A percentile compares a stretch with the other conserved stretches of the same genome.
Evolutionary conservation across 2,797 vertebrate species (phyloP).

Genomic region (Bradypodion ventrale): DNA sequence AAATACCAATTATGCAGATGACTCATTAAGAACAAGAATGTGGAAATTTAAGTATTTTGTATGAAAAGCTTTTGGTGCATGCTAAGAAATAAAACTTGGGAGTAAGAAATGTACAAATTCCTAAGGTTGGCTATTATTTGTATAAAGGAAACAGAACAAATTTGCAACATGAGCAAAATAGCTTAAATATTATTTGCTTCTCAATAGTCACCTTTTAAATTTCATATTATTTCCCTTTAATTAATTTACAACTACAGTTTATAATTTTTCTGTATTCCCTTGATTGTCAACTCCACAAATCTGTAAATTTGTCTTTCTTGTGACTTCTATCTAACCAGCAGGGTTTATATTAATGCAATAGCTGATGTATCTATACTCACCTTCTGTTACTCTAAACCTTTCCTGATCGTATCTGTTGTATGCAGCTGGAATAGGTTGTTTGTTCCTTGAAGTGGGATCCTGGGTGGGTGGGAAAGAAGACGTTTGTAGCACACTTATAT

Average conservation of each 20-base stretch:
- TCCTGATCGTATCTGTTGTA: slow-evolving; percentile 99
- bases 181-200: not conserved
- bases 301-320: not conserved
- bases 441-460: slow-evolving; percentile 93
- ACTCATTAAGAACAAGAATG: not conserved
- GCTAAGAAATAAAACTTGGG: not conserved
- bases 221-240: not conserved
- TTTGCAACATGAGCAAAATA: not conserved
- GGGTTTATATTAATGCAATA: not conserved
- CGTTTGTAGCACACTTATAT: not conserved
- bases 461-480: slow-evolving; percentile 56
- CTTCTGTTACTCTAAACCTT: slow-evolving; percentile 98
- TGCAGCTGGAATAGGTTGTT: slow-evolving; percentile 93
- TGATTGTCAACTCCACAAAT: not conserved
- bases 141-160: not conserved
- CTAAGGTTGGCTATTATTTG: not conserved
- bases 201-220: not conserved
- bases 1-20: not conserved
- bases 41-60: not conserved
- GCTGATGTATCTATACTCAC: slow-evolving; percentile 70
- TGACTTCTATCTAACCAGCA: not conserved
- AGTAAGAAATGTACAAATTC: not conserved
- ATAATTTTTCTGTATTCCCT: too few relatives aligned
- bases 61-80: not conserved
- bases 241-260: not conserved